A percentile compares a stretch with the other conserved stretches of the same genome.
Evolutionary conservation across 2,888 invertebrate genomes (phyloP).

Genomic region (Apodemia mormo): DNA sequence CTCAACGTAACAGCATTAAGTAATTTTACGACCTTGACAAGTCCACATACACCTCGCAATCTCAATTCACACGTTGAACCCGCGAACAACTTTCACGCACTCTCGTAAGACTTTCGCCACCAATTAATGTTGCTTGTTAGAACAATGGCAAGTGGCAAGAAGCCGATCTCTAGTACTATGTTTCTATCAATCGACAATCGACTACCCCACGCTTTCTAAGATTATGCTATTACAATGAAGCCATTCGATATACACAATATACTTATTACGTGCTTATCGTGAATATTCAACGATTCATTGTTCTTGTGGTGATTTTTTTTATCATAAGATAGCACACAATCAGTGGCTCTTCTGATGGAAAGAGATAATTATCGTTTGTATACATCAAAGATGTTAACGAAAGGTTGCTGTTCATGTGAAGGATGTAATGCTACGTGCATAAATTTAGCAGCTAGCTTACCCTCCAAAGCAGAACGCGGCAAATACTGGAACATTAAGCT

Average conservation of each 20-base stretch:
- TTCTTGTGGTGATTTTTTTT: too few species aligned
- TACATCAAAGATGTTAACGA: too few species aligned
- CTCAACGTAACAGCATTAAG: background rate
- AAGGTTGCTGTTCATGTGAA: too few species aligned
- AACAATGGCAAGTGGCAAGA: slow-evolving; percentile 17
- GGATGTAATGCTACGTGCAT: too few species aligned
- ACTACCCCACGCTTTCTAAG: slow-evolving; percentile 13
- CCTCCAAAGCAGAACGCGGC: too few species aligned
- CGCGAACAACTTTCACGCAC: slow-evolving; percentile 12
- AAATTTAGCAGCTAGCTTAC: too few species aligned
- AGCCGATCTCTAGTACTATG: slow-evolving; percentile 14
- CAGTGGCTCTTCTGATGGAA: too few species aligned
- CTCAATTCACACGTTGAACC: background rate
- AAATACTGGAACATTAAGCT: too few species aligned
- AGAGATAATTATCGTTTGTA: too few species aligned
- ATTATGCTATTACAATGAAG: slow-evolving; percentile 4
- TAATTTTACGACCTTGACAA: slow-evolving; percentile 9
- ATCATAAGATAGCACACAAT: too few species aligned
- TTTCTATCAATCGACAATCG: slow-evolving; percentile 16
- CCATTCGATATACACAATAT: slow-evolving; percentile 1
- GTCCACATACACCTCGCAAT: background rate
- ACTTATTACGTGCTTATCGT: slow-evolving; percentile 2
- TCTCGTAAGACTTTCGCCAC: slow-evolving; percentile 16
- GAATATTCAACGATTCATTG: background rate
- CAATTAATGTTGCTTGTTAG: slow-evolving; percentile 4